Evolutionary conservation across 2,113 vertebrate species (phyloP).

Genomic region (Nannobrachium achirus): DNA sequence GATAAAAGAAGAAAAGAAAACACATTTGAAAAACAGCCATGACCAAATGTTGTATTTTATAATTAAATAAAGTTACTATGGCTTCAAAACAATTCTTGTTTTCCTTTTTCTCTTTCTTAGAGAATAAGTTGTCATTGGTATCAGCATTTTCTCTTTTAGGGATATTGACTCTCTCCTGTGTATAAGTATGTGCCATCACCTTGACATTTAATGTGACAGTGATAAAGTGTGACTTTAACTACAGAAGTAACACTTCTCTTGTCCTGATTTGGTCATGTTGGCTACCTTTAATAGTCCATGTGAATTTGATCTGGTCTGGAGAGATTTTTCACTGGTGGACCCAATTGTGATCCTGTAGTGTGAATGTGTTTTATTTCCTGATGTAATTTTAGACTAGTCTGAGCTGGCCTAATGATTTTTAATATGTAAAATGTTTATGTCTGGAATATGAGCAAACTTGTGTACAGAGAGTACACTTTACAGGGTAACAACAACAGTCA

Average conservation of each 20-base stretch:
- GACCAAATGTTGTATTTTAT: constrained; percentile 36
- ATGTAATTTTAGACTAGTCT: too few relatives aligned
- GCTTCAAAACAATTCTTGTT: constrained; percentile 43
- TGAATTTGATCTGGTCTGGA: background rate
- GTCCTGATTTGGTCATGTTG: too few relatives aligned
- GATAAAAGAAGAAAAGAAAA: too few relatives aligned
- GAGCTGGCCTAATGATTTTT: too few relatives aligned
- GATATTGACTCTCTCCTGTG: too few relatives aligned
- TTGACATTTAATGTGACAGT: background rate
- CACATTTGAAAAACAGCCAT: background rate
- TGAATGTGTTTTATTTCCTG: too few relatives aligned
- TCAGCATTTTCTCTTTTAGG: background rate
- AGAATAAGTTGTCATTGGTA: constrained; percentile 40
- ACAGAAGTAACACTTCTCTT: background rate
- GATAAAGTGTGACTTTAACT: background rate
- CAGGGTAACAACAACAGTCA: too few relatives aligned
- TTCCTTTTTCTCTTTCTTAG: constrained; percentile 57
- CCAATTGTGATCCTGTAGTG: too few relatives aligned
- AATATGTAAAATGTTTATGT: too few relatives aligned
- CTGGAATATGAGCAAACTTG: too few relatives aligned
- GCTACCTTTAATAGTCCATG: background rate
- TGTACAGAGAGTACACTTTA: too few relatives aligned
- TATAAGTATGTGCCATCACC: background rate
- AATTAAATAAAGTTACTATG: constrained; percentile 59
- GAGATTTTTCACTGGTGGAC: background rate